Conservation (phyloP, 2,797 vertebrate genomes). For the Lithobates pipiens region DNA sequence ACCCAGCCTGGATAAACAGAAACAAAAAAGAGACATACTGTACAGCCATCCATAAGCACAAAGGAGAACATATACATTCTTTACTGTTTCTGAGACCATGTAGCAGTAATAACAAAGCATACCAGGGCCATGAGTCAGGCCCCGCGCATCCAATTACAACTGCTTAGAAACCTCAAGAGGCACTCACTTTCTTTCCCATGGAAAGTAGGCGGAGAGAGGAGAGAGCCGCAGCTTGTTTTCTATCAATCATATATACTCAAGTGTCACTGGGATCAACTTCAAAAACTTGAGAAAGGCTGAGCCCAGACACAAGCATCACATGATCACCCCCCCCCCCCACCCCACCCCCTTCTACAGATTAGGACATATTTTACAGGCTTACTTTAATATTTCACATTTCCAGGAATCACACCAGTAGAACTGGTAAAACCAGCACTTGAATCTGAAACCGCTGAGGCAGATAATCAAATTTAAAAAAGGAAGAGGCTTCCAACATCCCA, state of each 20-base stretch:
- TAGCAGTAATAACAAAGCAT: slow-evolving; percentile 39
- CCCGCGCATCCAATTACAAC: slow-evolving; percentile 33
- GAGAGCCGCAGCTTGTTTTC: slow-evolving; percentile 17
- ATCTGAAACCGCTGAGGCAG: not conserved
- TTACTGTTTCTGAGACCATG: slow-evolving; percentile 5
- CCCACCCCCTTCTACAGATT: not conserved
- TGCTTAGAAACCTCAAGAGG: not conserved
- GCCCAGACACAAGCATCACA: slow-evolving; percentile 5
- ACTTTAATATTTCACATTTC: not conserved
- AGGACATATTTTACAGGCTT: not conserved
- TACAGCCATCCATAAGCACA: not conserved
- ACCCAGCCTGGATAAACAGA: slow-evolving; percentile 20
- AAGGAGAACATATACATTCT: slow-evolving; percentile 7
- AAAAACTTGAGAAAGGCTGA: slow-evolving; percentile 12
- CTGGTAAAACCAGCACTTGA: not conserved
- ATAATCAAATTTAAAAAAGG: too few species aligned
- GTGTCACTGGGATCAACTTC: slow-evolving; percentile 13
- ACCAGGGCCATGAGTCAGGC: slow-evolving; percentile 38
- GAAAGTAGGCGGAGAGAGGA: slow-evolving; percentile 1
- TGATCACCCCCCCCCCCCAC: not conserved
- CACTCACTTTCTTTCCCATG: slow-evolving; percentile 33
- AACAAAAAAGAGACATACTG: not conserved
- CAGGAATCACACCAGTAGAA: not conserved
- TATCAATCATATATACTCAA: slow-evolving; percentile 16
- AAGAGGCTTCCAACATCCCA: too few species aligned